Evolutionary conservation across 2,888 invertebrate genomes (phyloP).

Genomic region (Mythimna lalbum): DNA sequence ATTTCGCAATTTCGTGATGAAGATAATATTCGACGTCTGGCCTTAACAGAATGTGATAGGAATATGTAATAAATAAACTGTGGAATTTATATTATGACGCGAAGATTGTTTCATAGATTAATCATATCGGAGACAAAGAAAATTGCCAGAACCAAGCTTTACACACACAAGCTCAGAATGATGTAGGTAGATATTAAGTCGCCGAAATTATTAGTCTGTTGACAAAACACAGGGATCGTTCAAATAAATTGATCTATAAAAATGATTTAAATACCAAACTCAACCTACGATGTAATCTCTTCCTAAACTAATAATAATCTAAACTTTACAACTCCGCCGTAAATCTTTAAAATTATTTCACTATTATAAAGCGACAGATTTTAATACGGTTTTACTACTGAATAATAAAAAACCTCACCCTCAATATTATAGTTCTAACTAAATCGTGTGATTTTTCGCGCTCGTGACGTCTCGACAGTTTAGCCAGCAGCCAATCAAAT

Average conservation of each 20-base stretch:
- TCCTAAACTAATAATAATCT: constrained; percentile 69
- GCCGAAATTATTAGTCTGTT: constrained; percentile 45
- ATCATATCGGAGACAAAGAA: constrained; percentile 48
- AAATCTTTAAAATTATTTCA: constrained; percentile 65
- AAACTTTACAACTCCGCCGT: constrained; percentile 58
- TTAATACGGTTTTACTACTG: constrained; percentile 45
- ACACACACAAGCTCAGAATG: constrained; percentile 9
- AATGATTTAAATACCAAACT: constrained; percentile 53
- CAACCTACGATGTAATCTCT: constrained; percentile 64
- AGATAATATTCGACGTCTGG: constrained; percentile 33
- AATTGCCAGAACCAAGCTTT: constrained; percentile 25
- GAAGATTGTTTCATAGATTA: constrained; percentile 40
- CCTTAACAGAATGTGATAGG: constrained; percentile 19
- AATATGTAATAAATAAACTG: constrained; percentile 55
- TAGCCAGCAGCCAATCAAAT: constrained; percentile 52
- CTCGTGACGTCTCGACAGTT: constrained; percentile 41
- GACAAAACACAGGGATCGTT: constrained; percentile 49
- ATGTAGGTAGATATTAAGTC: constrained; percentile 20
- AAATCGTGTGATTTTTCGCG: constrained; percentile 56
- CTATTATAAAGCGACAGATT: constrained; percentile 50
- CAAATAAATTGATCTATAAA: constrained; percentile 59
- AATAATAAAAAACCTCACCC: constrained; percentile 47
- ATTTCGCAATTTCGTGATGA: constrained; percentile 27
- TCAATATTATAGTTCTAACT: constrained; percentile 47
- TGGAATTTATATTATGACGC: constrained; percentile 51